Base-by-base conservation (phyloP, 2,888 invertebrate genomes). In the Eurois occulta region DNA sequence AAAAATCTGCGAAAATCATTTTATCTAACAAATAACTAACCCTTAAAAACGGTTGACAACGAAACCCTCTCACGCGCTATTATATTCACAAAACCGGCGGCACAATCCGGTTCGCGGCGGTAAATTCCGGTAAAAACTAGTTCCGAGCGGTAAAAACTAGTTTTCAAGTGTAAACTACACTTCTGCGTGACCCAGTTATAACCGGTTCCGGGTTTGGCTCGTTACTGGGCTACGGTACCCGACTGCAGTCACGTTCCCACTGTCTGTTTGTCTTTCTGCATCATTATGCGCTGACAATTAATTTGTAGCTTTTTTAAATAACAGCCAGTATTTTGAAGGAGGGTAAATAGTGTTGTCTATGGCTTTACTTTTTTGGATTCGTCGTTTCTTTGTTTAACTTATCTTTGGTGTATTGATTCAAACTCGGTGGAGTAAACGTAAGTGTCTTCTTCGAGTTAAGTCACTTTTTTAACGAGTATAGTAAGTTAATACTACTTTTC, bases 151-250 rank as follows among this genome's bases (percentile, higher is more conserved):
- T 80, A 81, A 78, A 88, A 88, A 86, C 84, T 80, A 77, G 80
- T 84, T 84, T 81, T 80, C 68, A 86, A 91, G 87, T 89, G 89
- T 79, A 87, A 91, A 90, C 89, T 89, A 86, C 87, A 78, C 84
- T 89, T 87, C 80, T 86, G 86, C 86, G 87, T 89, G 92, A 91
- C 89, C 92, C 79, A 90, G 92, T 91, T 91, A 84, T 81, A 85
- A 79, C 85, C 70, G 84, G 89, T 87, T 85, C 75, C 74, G 72
- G 86, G 88, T 89, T 92, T 90, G 89, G 91, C 90, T 92, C 90
- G 91, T 91, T 91, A 91, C 85, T 72, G 83, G 76, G 79, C 77
- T 62, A 85, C 83, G 65, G 82, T 87, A 87, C 74, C 76, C 86
- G 80, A 75, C 88, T 88, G 81, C 81, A 91, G 89, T 87, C 92